Conservation (phyloP, 2,888 invertebrate species). For the Agrilus biguttatus region DNA sequence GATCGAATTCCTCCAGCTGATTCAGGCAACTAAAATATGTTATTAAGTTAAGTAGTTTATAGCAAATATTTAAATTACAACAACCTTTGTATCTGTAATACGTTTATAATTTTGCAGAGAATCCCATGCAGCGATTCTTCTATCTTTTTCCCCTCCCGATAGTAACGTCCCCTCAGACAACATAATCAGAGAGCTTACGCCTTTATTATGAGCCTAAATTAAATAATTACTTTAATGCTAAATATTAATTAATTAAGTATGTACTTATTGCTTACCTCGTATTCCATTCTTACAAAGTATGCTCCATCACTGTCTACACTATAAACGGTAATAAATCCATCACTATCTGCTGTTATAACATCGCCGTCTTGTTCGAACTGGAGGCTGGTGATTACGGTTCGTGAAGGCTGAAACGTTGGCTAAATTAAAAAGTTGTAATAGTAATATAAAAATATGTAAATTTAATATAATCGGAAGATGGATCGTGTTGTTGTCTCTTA, state of each 20-base stretch:
- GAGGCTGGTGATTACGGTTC: conserved; percentile 72
- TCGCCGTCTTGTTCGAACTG: conserved; percentile 87
- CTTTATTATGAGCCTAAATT: conserved; percentile 63
- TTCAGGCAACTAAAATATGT: conserved; percentile 56
- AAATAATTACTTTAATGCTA: neutral
- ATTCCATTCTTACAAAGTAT: conserved; percentile 78
- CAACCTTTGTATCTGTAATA: conserved; percentile 76
- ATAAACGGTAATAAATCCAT: conserved; percentile 83
- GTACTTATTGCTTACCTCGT: conserved; percentile 41
- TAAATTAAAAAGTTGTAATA: too few species aligned
- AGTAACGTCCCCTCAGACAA: conserved; percentile 79
- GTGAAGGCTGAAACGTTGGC: conserved; percentile 47
- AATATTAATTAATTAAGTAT: neutral
- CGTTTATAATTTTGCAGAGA: conserved; percentile 78
- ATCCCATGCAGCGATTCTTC: conserved; percentile 87
- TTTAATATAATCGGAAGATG: neutral
- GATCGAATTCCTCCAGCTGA: conserved; percentile 78
- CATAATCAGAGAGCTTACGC: conserved; percentile 76
- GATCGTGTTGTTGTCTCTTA: conserved; percentile 22
- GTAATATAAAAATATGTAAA: neutral
- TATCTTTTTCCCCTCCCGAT: conserved; percentile 81
- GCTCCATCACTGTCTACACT: conserved; percentile 80
- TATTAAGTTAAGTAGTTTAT: neutral
- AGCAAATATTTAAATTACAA: neutral
- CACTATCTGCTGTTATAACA: conserved; percentile 83